phyloP scores from a whole-genome alignment of 2,797 vertebrate genomes.

The Cacajao melanocephalus region DNA sequence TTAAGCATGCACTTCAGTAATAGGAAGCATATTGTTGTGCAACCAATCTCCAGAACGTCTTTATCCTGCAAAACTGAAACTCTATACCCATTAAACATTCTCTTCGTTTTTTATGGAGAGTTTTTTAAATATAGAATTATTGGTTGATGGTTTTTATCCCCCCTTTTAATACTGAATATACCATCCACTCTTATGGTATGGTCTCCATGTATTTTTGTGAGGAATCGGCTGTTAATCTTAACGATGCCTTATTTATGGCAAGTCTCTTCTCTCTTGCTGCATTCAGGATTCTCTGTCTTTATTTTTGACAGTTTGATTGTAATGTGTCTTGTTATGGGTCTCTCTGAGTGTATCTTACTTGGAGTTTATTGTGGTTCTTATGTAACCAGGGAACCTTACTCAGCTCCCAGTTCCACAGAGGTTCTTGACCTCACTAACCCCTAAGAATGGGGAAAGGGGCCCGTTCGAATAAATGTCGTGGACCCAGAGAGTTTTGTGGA shows the following conservation, averaged over 20 bases:
- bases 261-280: not conserved
- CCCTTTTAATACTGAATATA: not conserved
- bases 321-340: not conserved
- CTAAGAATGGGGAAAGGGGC: no score
- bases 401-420: no score
- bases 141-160: not conserved
- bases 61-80: not conserved
- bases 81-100: not conserved
- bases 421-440: no score
- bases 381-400: not conserved
- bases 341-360: not conserved
- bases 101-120: not conserved
- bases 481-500: no score
- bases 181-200: not conserved
- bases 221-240: not conserved
- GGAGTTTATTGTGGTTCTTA: constrained; percentile 18
- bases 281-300: not conserved
- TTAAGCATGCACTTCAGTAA: not conserved
- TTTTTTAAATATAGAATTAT: constrained; percentile 14
- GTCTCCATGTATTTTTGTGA: not conserved
- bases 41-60: not conserved
- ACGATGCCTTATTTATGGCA: not conserved
- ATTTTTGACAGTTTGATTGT: constrained; percentile 31
- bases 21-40: not conserved
- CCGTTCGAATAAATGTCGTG: no score